Base-by-base conservation (phyloP, 1,140 invertebrate genomes). In the Zaprionus ornatus region DNA sequence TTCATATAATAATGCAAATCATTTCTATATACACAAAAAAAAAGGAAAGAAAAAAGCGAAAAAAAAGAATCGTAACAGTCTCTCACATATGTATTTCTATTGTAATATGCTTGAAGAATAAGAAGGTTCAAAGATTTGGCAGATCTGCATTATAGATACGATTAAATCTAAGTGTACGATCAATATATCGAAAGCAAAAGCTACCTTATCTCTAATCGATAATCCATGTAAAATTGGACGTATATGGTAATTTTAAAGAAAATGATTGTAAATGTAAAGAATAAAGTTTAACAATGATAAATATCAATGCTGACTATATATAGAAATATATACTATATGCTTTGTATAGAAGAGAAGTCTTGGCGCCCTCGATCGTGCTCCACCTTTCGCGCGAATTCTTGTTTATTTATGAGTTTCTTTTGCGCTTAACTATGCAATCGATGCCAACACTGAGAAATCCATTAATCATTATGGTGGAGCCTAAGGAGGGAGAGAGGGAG, bases 281-380 rank as follows among this genome's bases (percentile, higher is more conserved):
- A 88, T 88, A 88, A 90, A 88, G 72, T 90, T 84, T 88, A 88
- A 85, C 84, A 88, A 88, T 81, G 85, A 87, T 87, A 87, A 80
- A 88, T 88, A 69, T 55, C 13, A 2, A 21, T 48, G n/a, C 40
- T 45, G 6, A 7, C n/a, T 45, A 17, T 45, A n/a, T 45, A 45
- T 17, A 45, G 7, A 21, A 40, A 42, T 12, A 50, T n/a, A 45
- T 45, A 17, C 19, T 48, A 48, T 48, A 7, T 21, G n/a, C 9
- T 19, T 7, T 19, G 9, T 48, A 48, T 48, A 21, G 45, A 21
- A 48, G 17, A 21, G n/a, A 19, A 7, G 45, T 13, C 19, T 45
- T 21, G 54, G 32, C 32, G 32, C 62, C 62, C 37, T 56, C 48
- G 42, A 48, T 75, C 35, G 59, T 77, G 67, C 80, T 79, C 80